phyloP scores from a whole-genome alignment of 2,113 vertebrate species.

The Plecotus auritus region DNA sequence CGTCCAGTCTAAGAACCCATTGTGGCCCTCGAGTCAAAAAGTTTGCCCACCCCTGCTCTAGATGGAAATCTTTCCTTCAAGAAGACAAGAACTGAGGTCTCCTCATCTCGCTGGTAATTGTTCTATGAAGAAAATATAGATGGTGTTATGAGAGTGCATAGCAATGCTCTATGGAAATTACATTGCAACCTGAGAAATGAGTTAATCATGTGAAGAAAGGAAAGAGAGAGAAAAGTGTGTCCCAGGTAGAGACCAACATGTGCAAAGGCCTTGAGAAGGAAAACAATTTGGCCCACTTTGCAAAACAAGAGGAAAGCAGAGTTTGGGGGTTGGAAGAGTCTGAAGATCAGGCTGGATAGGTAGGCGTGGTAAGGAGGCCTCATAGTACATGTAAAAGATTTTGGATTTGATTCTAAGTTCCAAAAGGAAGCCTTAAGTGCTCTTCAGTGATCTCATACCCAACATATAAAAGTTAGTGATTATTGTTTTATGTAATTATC shows the following conservation, averaged over 20 bases:
- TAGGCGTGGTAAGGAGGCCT: not conserved
- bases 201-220: not conserved
- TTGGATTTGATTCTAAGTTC: not conserved
- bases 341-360: not conserved
- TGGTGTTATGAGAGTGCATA: not conserved
- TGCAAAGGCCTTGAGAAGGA: not conserved
- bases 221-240: not conserved
- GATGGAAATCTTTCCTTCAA: too few species aligned
- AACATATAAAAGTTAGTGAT: not conserved
- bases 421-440: not conserved
- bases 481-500: not conserved
- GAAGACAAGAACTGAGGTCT: too few species aligned
- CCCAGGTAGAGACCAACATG: not conserved
- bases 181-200: not conserved
- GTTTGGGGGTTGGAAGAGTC: rapidly evolving
- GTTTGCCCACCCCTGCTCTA: too few species aligned
- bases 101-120: too few species aligned
- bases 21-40: too few species aligned
- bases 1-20: too few species aligned
- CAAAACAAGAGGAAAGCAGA: not conserved
- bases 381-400: not conserved
- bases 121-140: not conserved
- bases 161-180: not conserved
- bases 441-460: not conserved
- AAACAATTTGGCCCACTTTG: not conserved